Evolutionary conservation across 2,113 vertebrate genomes (phyloP).

Genomic region (Plecotus auritus): DNA sequence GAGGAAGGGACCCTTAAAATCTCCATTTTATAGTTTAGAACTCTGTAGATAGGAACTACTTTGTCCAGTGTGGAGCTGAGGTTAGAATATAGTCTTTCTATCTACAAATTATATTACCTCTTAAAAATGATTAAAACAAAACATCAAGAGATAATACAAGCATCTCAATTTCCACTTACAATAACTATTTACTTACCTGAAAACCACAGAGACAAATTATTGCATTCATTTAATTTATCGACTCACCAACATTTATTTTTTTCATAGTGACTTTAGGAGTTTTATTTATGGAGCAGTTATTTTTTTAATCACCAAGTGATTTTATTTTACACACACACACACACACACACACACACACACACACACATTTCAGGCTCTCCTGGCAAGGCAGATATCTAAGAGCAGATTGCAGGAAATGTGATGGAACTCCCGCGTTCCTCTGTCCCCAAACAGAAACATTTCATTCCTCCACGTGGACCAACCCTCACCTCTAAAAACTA

Average conservation of each 20-base stretch:
- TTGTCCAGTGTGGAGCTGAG: background rate
- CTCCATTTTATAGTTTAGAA: background rate
- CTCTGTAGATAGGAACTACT: background rate
- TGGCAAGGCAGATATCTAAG: slow-evolving; percentile 44
- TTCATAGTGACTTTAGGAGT: slow-evolving; percentile 81
- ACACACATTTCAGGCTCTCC: slow-evolving; percentile 23
- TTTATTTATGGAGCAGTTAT: slow-evolving; percentile 82
- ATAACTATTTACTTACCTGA: background rate
- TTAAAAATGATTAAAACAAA: slow-evolving; percentile 9
- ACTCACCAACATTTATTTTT: background rate
- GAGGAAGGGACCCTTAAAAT: background rate
- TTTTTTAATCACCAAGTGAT: slow-evolving; percentile 85
- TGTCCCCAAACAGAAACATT: slow-evolving; percentile 39
- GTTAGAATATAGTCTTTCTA: background rate
- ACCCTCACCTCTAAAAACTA: slow-evolving; percentile 58
- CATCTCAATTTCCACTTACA: background rate
- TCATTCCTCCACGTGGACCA: slow-evolving; percentile 41
- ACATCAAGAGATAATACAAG: background rate
- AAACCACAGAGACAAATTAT: background rate
- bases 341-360: too few species aligned
- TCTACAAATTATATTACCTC: background rate
- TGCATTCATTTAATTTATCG: background rate
- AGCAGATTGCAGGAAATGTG: slow-evolving; percentile 58
- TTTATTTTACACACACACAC: slow-evolving; percentile 54
- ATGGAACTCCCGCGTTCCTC: slow-evolving; percentile 6